A percentile compares a stretch with the other conserved stretches of the same genome.
These are phyloP conservation scores for Nomada hirtipes DNA, from an alignment of 2,888 invertebrate species.

Conservation along the genomic window DNA sequence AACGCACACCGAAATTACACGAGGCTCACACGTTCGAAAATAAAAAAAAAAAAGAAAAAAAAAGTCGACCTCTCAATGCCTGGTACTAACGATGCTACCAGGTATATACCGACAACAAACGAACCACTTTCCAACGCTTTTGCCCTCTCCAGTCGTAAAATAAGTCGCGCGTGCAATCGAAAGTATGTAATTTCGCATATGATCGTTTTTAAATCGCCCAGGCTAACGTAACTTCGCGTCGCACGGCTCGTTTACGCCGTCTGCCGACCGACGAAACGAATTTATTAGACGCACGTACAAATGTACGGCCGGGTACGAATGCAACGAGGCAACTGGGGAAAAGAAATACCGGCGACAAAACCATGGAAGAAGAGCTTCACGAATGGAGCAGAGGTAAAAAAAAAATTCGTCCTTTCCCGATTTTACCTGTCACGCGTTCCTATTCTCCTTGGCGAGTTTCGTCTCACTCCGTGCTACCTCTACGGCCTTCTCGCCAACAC, in stretches of 20 bases:
- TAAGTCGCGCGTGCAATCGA: conserved; percentile 35
- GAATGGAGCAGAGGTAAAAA: background rate
- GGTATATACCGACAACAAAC: background rate
- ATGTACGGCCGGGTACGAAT: background rate
- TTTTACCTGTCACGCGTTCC: conserved; percentile 73
- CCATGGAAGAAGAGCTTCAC: background rate
- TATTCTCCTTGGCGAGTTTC: conserved; percentile 53
- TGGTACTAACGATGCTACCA: background rate
- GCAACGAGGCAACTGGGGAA: background rate
- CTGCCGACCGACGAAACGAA: conserved; percentile 31
- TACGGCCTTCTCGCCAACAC: conserved; percentile 58
- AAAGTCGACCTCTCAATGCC: background rate
- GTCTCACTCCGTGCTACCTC: conserved; percentile 62
- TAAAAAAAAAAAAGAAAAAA: background rate
- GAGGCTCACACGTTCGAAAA: conserved; percentile 30
- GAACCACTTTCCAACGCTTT: conserved; percentile 4
- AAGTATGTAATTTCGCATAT: conserved; percentile 43
- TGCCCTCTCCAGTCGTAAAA: background rate
- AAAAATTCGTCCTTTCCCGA: background rate
- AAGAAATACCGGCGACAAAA: background rate
- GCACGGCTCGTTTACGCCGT: conserved; percentile 48
- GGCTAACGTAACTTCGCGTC: conserved; percentile 44
- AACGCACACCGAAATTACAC: conserved; percentile 38
- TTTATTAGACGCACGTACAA: conserved; percentile 15
- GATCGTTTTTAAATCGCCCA: conserved; percentile 39